Evolutionary conservation across 2,797 vertebrate genomes (phyloP).

Genomic region (Agapornis canus): DNA sequence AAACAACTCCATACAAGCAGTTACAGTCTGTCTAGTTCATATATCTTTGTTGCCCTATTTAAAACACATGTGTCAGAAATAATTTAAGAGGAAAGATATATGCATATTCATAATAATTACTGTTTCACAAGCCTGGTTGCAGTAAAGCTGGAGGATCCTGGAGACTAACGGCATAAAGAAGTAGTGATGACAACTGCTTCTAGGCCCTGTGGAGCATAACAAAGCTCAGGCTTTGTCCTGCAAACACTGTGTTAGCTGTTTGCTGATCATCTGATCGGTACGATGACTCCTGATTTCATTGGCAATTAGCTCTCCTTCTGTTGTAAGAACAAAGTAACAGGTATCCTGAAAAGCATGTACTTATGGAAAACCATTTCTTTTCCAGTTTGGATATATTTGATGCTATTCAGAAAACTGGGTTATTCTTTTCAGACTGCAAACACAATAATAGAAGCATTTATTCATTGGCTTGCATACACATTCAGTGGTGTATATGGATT

Average conservation of each 20-base stretch:
- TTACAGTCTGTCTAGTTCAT: background rate
- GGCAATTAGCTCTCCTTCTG: background rate
- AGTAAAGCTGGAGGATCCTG: background rate
- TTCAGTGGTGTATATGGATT: background rate
- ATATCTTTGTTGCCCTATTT: slow-evolving; percentile 1
- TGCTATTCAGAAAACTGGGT: background rate
- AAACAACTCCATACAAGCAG: background rate
- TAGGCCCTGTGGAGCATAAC: background rate
- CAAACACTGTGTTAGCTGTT: background rate
- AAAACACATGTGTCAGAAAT: slow-evolving; percentile 44
- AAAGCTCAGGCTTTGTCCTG: background rate
- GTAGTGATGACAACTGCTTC: background rate
- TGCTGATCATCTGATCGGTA: background rate
- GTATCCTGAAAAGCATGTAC: background rate
- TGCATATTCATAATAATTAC: slow-evolving; percentile 43
- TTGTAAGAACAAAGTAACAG: background rate
- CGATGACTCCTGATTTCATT: background rate
- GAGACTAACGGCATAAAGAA: background rate
- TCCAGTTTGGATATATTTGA: background rate
- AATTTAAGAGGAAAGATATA: slow-evolving; percentile 39
- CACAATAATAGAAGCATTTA: background rate
- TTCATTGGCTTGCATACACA: background rate
- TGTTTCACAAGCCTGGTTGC: slow-evolving; percentile 21
- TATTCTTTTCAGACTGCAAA: background rate
- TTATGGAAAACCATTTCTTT: background rate